Percentiles rank a stretch among this genome's conserved stretches.
Conservation (phyloP, 2,888 invertebrate genomes). For the Theodoxus fluviatilis region DNA sequence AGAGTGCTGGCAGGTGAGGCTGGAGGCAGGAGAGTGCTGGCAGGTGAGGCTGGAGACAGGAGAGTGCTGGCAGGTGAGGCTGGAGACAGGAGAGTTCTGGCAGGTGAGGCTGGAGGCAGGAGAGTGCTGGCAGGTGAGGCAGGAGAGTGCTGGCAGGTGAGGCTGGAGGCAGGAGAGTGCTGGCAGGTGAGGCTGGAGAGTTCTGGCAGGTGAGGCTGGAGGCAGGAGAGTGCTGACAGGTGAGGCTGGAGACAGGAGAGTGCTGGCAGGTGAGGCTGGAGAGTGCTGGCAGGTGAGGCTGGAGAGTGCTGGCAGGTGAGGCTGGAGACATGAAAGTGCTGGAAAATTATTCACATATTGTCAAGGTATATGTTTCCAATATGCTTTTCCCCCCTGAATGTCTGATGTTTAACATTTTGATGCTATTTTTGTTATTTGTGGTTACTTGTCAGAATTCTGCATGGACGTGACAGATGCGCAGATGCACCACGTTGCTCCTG, state of each 20-base stretch:
- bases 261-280: slow-evolving; percentile 68
- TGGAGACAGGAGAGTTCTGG: not conserved
- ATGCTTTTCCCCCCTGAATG: not conserved
- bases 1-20: slow-evolving; percentile 71
- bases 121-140: slow-evolving; percentile 71
- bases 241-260: slow-evolving; percentile 78
- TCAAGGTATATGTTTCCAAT: not conserved
- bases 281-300: slow-evolving; percentile 74
- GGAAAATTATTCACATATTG: not conserved
- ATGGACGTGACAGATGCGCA: slow-evolving; percentile 74
- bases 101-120: slow-evolving; percentile 79
- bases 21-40: not conserved
- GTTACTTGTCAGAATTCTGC: slow-evolving; percentile 73
- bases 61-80: slow-evolving; percentile 71
- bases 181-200: slow-evolving; percentile 78
- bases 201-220: slow-evolving; percentile 68
- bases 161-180: too few species aligned
- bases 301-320: slow-evolving; percentile 73
- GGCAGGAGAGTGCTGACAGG: too few species aligned
- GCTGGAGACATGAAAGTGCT: not conserved
- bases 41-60: slow-evolving; percentile 79
- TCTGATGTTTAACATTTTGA: not conserved
- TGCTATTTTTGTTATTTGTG: slow-evolving; percentile 30
- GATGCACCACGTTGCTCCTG: slow-evolving; percentile 74
- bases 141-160: not conserved